Conservation (phyloP, 2,888 invertebrate species). For the Mylabris sibirica region DNA sequence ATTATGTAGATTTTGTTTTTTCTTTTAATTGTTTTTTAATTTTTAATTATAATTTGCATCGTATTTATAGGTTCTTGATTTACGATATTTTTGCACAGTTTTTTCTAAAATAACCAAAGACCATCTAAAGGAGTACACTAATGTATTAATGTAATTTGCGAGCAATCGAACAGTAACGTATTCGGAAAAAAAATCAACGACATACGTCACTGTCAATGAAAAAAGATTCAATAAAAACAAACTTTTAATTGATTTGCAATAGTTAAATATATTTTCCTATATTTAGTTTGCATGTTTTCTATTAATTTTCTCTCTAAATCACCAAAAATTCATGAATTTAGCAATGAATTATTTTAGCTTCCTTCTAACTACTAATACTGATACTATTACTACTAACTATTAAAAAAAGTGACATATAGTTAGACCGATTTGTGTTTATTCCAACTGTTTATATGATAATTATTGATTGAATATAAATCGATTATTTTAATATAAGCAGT, state of each 20-base stretch:
- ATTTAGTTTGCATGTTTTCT: constrained; percentile 18
- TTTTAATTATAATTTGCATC: constrained; percentile 19
- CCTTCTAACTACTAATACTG: constrained; percentile 14
- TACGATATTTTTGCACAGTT: constrained; percentile 14
- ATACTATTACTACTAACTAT: neutral
- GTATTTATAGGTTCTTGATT: constrained; percentile 7
- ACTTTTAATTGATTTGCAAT: constrained; percentile 6
- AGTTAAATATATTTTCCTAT: constrained; percentile 13
- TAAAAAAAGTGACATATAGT: constrained; percentile 29
- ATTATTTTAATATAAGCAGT: neutral
- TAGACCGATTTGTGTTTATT: constrained; percentile 40
- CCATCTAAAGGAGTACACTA: constrained; percentile 4
- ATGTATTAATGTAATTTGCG: neutral
- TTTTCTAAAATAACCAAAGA: constrained; percentile 6
- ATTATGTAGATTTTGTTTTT: neutral
- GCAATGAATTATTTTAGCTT: constrained; percentile 27
- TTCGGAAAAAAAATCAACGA: neutral
- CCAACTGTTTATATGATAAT: constrained; percentile 39
- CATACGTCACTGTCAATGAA: neutral
- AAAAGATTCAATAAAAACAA: neutral
- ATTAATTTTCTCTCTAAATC: constrained; percentile 18
- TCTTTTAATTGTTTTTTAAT: neutral
- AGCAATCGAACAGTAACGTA: constrained; percentile 9
- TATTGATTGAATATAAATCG: constrained; percentile 5
- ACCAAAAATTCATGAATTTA: constrained; percentile 27